These are phyloP conservation scores for Trichopoda pennipes DNA, from an alignment of 2,888 invertebrate genomes.

Conservation along the genomic window DNA sequence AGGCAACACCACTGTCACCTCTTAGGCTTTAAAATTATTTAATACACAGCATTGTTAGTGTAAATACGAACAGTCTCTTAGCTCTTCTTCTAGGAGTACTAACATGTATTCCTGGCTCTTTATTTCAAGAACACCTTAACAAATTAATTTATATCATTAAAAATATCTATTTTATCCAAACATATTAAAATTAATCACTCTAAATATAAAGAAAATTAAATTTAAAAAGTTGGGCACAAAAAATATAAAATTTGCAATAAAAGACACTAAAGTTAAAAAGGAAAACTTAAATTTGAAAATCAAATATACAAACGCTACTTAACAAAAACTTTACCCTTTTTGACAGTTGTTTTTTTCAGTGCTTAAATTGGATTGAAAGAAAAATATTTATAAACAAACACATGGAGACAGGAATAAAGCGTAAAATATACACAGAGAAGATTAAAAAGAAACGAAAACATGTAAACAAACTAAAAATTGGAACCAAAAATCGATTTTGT, in stretches of 20 bases:
- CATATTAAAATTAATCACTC: neutral
- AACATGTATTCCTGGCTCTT: too few species aligned
- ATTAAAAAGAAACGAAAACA: constrained; percentile 26
- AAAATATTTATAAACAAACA: constrained; percentile 45
- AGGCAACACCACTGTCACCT: too few species aligned
- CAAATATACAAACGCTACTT: constrained; percentile 24
- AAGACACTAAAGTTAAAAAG: neutral
- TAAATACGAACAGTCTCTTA: too few species aligned
- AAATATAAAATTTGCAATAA: constrained; percentile 6
- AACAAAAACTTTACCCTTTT: constrained; percentile 72
- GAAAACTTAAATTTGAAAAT: constrained; percentile 29
- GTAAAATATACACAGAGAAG: constrained; percentile 69
- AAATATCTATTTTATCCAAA: neutral
- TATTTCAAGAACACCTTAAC: too few species aligned
- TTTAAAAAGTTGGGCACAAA: neutral
- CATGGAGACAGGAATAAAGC: constrained; percentile 39
- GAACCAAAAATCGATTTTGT: constrained; percentile 20
- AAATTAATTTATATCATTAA: neutral
- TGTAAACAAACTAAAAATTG: constrained; percentile 50
- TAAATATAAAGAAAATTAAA: neutral
- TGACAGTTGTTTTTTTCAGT: constrained; percentile 67
- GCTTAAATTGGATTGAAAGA: constrained; percentile 60
- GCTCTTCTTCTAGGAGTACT: too few species aligned
- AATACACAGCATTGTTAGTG: too few species aligned
- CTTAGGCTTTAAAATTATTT: too few species aligned